These are phyloP conservation scores for Phoeniculus purpureus DNA, from an alignment of 2,797 vertebrate genomes.

Conservation along the genomic window DNA sequence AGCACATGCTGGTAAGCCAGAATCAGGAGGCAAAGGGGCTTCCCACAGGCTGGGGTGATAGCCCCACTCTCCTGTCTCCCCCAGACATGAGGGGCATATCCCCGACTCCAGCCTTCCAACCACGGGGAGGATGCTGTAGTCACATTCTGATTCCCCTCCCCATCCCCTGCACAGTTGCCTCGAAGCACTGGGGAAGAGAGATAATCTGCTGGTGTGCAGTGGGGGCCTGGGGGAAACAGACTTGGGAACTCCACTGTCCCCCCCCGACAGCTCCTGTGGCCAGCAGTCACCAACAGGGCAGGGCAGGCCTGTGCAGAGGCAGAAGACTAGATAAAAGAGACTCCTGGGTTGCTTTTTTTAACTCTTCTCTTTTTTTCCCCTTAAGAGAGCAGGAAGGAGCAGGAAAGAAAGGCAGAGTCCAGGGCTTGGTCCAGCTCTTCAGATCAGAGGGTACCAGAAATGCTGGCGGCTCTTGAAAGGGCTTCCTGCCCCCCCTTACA, in stretches of 20 bases:
- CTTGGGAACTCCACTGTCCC: not conserved
- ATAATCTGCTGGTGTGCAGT: not conserved
- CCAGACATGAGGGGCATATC: too few relatives aligned
- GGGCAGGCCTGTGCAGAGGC: not conserved
- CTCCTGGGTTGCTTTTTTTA: too few relatives aligned
- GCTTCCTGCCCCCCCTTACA: conserved; percentile 20
- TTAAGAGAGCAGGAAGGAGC: conserved; percentile 22
- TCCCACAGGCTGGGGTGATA: not conserved
- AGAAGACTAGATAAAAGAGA: conserved; percentile 1
- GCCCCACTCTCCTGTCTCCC: too few relatives aligned
- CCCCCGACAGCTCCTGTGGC: rapidly evolving
- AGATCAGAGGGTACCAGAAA: conserved; percentile 25
- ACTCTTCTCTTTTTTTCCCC: not conserved
- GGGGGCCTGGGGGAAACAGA: not conserved
- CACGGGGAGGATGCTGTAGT: not conserved
- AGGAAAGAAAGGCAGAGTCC: not conserved
- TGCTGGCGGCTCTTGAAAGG: conserved; percentile 44
- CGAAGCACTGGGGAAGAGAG: not conserved
- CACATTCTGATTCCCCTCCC: not conserved
- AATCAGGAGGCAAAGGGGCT: not conserved
- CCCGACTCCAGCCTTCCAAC: not conserved
- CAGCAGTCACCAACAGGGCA: not conserved
- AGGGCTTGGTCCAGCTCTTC: not conserved
- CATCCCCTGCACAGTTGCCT: not conserved
- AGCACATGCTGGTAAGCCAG: not conserved